phyloP scores from a whole-genome alignment of 2,888 invertebrate genomes.

The Machimus atricapillus region DNA sequence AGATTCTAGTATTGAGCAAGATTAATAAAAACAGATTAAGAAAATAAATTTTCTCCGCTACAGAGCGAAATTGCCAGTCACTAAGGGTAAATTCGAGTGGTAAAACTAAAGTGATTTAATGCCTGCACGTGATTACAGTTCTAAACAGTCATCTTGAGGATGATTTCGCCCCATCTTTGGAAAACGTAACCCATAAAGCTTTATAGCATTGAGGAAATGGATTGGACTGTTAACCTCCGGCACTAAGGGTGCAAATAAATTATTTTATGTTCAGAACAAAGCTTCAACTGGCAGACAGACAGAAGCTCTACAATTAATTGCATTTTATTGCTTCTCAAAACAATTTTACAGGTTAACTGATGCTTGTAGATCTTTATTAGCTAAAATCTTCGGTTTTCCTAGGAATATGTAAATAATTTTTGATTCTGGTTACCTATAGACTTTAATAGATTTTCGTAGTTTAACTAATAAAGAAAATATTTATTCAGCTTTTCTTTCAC shows the following conservation, averaged over 20 bases:
- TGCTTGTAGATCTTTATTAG: background rate
- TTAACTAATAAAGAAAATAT: no score
- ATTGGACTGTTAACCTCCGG: background rate
- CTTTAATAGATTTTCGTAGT: background rate
- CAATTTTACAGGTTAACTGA: background rate
- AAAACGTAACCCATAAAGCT: background rate
- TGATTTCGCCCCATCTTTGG: background rate
- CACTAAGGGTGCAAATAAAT: background rate
- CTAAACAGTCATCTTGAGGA: constrained; percentile 7
- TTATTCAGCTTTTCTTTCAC: no score
- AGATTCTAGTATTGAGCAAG: background rate
- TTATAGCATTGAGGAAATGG: background rate
- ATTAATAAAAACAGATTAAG: constrained; percentile 16
- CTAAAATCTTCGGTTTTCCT: background rate
- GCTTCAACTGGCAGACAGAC: background rate
- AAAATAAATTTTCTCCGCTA: background rate
- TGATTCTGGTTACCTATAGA: background rate
- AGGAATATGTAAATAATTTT: background rate
- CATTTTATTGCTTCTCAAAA: background rate
- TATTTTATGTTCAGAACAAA: background rate
- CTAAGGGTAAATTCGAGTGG: background rate
- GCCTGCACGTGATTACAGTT: constrained; percentile 14
- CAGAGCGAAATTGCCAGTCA: background rate
- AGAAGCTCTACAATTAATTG: background rate
- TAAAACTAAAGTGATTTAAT: constrained; percentile 16